Evolutionary conservation across 2,113 vertebrate species (phyloP), one percentile per base, ranked within the genome.

Genomic region (Cryptoleucopteryx plumbea): DNA sequence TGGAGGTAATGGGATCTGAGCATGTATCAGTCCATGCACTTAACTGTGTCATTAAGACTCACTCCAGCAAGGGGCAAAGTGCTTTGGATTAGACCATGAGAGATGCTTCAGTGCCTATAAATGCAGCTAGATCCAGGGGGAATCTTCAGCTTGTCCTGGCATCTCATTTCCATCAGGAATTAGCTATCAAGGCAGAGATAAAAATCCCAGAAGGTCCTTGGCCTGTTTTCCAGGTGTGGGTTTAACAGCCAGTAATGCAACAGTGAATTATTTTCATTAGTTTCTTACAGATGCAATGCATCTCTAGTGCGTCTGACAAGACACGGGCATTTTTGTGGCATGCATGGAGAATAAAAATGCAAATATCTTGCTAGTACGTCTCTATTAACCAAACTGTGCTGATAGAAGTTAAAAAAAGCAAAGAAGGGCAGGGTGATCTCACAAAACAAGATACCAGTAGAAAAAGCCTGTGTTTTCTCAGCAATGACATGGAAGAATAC

Each of bases 161-260:
- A 34, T 74, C 84, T 86, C 59, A 15, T 91, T 82, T 66, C 89
- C 81, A n/a, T 50, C 68, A 84, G 83, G 77, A 94, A 71, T 77
- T 18, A 66, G 11, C 66, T 53, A 5, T 29, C 34, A 32, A 45
- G 59, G 50, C 45, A 66, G 67, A 77, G 32, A 38, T 84, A 15
- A 74, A 91, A 82, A 50, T 21, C 83, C 43, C 55, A 48, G 22
- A 19, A 81, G 62, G 66, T 65, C 11, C 52, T 85, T 47, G 59
- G 11, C 63, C 34, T 38, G 50, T 81, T 92, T 70, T 73, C 32
- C 59, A 91, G 82, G 67, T 83, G 50, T 88, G 90, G 17, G 4
- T 94, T 87, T 77, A 65, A n/a, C 62, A 86, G 66, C 29, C 66
- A 55, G 48, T 22, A 43, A 11, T 72, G 75, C 42, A 75, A 10